phyloP scores from a whole-genome alignment of 2,888 invertebrate genomes.

The Metallyticus violacea region DNA sequence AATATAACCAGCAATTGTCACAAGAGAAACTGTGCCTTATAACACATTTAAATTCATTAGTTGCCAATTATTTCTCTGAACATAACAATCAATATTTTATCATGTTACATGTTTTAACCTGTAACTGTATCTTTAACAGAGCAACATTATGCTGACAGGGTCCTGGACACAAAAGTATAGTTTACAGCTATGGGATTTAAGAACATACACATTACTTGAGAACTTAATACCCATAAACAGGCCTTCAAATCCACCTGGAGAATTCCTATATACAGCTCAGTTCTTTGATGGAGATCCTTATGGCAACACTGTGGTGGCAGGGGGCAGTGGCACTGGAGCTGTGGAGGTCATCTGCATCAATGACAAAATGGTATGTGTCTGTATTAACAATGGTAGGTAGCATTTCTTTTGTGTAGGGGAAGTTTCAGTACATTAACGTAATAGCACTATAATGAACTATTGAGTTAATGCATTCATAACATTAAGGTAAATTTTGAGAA shows the following conservation, averaged over 20 bases:
- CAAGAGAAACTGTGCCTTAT: too few relatives aligned
- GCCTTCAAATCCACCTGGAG: conserved; percentile 53
- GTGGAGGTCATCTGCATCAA: conserved; percentile 44
- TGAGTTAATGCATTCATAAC: too few relatives aligned
- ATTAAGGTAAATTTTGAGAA: too few relatives aligned
- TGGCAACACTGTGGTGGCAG: conserved; percentile 41
- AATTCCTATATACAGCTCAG: conserved; percentile 56
- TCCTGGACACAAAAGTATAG: conserved; percentile 57
- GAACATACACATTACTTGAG: conserved; percentile 50
- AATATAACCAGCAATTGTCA: too few relatives aligned
- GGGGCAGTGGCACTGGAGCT: conserved; percentile 43
- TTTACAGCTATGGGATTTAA: conserved; percentile 55
- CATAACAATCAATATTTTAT: background rate
- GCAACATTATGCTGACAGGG: conserved; percentile 52
- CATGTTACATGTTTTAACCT: background rate
- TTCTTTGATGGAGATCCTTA: conserved; percentile 47
- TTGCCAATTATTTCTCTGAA: too few relatives aligned
- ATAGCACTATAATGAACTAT: too few relatives aligned
- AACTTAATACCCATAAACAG: conserved; percentile 53
- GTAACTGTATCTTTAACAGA: conserved; percentile 41
- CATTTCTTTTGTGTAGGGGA: background rate
- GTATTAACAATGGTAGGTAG: background rate
- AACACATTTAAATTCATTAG: too few relatives aligned
- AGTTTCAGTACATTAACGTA: too few relatives aligned
- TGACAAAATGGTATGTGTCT: conserved; percentile 39